Evolutionary conservation across 2,888 invertebrate genomes (phyloP).

Genomic region (Gasteruption jaculator): DNA sequence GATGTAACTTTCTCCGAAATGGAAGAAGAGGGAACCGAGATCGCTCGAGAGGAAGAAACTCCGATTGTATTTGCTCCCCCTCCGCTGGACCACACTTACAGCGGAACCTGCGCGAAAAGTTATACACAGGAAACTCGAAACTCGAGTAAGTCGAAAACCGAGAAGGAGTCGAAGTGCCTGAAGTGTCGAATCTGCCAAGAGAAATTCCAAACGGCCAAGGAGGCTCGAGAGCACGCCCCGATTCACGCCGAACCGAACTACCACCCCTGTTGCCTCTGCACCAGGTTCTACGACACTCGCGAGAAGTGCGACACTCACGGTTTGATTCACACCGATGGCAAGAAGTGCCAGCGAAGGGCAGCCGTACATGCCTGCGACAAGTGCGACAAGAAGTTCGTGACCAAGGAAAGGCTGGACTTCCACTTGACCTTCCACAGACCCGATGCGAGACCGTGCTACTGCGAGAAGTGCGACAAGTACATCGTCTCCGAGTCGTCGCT

Average conservation of each 20-base stretch:
- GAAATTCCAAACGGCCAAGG: no score
- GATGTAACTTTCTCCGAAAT: no score
- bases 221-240: background rate
- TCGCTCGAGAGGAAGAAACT: no score
- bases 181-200: no score
- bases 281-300: conserved; percentile 1
- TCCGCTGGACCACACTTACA: no score
- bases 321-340: conserved; percentile 3
- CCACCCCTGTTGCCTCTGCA: conserved; percentile 14
- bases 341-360: conserved; percentile 8
- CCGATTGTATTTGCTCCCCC: no score
- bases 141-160: no score
- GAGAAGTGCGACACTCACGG: conserved; percentile 13
- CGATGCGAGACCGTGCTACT: conserved; percentile 11
- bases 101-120: no score
- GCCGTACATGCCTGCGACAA: conserved; percentile 14
- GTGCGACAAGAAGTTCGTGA: conserved; percentile 22
- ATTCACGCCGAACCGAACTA: background rate
- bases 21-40: no score
- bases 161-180: no score
- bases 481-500: conserved; percentile 14
- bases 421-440: conserved; percentile 20
- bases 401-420: conserved; percentile 22
- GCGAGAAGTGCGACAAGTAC: conserved; percentile 14
- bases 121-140: no score